Evolutionary conservation across 2,113 vertebrate species (phyloP).

Genomic region (Tenrec ecaudatus): DNA sequence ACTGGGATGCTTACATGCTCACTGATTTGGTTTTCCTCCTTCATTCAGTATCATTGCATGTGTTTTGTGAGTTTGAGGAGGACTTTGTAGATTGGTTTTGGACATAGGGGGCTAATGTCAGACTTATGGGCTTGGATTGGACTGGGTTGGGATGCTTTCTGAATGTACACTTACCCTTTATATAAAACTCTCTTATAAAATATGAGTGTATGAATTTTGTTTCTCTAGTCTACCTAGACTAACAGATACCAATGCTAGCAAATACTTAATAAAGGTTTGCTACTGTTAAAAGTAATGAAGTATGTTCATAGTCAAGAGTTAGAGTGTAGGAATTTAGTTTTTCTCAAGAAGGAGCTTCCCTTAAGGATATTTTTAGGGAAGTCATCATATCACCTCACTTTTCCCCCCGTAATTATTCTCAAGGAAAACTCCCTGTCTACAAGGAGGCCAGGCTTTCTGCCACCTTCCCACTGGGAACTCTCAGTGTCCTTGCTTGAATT

Average conservation of each 20-base stretch:
- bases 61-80: too few relatives aligned
- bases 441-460: conserved; percentile 43
- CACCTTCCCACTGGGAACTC: conserved; percentile 68
- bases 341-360: background rate
- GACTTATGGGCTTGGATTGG: too few relatives aligned
- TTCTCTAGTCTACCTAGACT: too few relatives aligned
- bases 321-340: background rate
- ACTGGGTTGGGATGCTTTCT: too few relatives aligned
- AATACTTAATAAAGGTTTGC: background rate
- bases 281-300: background rate
- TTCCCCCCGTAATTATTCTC: conserved; percentile 44
- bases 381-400: background rate
- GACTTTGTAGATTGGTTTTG: too few relatives aligned
- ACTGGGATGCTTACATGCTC: too few relatives aligned
- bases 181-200: too few relatives aligned
- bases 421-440: conserved; percentile 63
- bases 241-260: background rate
- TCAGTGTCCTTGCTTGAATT: conserved; percentile 62
- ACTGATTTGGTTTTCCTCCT: too few relatives aligned
- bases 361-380: conserved; percentile 58
- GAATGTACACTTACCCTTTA: too few relatives aligned
- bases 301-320: background rate
- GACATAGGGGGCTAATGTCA: too few relatives aligned
- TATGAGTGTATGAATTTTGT: too few relatives aligned
- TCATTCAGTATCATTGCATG: too few relatives aligned